phyloP scores from a whole-genome alignment of 2,888 invertebrate genomes.

The Macropis europaea region DNA sequence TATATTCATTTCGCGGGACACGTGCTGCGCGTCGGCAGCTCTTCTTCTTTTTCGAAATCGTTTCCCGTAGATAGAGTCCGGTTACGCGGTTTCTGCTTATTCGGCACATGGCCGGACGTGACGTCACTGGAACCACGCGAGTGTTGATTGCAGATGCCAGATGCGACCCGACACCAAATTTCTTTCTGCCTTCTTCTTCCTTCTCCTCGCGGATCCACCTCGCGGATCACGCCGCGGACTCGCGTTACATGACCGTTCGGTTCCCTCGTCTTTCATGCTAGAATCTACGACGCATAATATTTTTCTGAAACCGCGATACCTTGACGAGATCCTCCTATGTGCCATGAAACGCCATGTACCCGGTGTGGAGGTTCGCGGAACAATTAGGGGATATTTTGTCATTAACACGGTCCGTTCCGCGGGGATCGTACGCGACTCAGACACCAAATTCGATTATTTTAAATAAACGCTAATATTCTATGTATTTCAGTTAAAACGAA shows the following conservation, averaged over 20 bases:
- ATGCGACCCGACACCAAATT: slow-evolving; percentile 71
- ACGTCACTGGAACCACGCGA: slow-evolving; percentile 67
- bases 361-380: too few species aligned
- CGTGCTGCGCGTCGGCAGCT: slow-evolving; percentile 45
- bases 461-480: too few species aligned
- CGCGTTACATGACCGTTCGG: slow-evolving; percentile 37
- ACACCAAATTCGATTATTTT: too few species aligned
- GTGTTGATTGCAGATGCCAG: slow-evolving; percentile 70
- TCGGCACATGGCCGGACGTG: slow-evolving; percentile 72
- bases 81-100: slow-evolving; percentile 70
- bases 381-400: too few species aligned
- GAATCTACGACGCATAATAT: slow-evolving; percentile 27
- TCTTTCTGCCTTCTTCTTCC: slow-evolving; percentile 55
- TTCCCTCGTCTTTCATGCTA: slow-evolving; percentile 31
- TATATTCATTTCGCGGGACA: slow-evolving; percentile 37
- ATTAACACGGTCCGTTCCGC: too few species aligned
- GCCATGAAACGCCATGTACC: too few species aligned
- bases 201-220: slow-evolving; percentile 37
- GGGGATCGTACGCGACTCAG: too few species aligned
- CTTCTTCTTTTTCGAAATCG: slow-evolving; percentile 56
- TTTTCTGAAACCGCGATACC: too few species aligned
- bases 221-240: slow-evolving; percentile 28
- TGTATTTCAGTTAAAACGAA: too few species aligned
- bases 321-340: neutral
- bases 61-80: slow-evolving; percentile 57